Conservation (phyloP, 37 sponge, comb jelly and placozoan genomes). For the Mnemiopsis leidyi region DNA sequence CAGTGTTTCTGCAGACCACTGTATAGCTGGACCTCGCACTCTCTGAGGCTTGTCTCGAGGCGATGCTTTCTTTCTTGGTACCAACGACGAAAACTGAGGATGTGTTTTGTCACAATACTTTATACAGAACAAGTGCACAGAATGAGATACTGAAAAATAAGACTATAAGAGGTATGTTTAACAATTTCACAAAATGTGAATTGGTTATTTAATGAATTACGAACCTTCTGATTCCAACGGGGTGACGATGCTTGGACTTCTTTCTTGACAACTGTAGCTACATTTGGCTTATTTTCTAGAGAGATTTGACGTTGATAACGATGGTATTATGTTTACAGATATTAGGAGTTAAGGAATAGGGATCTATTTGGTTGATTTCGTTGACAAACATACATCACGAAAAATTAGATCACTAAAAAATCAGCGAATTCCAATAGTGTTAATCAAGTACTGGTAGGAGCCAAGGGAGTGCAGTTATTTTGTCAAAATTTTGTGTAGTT, state of each 20-base stretch:
- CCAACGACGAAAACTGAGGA: slow-evolving; percentile 7
- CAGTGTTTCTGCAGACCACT: slow-evolving; percentile 36
- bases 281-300: slow-evolving; percentile 22
- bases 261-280: background rate
- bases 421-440: background rate
- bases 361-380: background rate
- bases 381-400: no score
- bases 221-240: slow-evolving; percentile 31
- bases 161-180: background rate
- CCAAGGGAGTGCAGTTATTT: background rate
- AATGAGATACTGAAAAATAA: no score
- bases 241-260: background rate
- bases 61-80: slow-evolving; percentile 1
- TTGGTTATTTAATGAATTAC: background rate
- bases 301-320: no score
- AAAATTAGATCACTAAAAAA: background rate
- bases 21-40: slow-evolving; percentile 40
- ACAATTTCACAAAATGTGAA: background rate
- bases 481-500: background rate
- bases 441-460: background rate
- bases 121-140: no score
- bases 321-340: no score
- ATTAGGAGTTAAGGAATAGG: no score
- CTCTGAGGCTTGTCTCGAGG: slow-evolving; percentile 31
- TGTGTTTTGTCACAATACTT: no score